Percentiles rank a stretch among this genome's conserved stretches.
Evolutionary conservation across 37 sponge, comb jelly and placozoan genomes (phyloP).

Genomic region (Corticium candelabrum): DNA sequence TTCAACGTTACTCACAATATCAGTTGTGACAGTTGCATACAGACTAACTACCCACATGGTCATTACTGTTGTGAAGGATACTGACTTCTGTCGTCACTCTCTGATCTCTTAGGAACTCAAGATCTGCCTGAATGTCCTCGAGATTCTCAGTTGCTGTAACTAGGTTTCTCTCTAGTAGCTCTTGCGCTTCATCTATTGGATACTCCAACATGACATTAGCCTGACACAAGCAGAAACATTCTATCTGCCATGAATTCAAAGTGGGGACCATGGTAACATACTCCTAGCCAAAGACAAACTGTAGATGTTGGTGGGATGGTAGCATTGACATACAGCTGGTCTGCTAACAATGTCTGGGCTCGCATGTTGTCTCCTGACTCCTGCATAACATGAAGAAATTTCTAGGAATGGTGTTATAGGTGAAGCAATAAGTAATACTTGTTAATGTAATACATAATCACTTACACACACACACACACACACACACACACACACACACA

Average conservation of each 20-base stretch:
- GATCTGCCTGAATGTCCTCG: not conserved
- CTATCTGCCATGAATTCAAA: too few species aligned
- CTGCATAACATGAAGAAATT: too few species aligned
- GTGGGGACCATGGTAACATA: not conserved
- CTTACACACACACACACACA: too few species aligned
- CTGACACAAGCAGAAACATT: not conserved
- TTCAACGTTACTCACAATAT: too few species aligned
- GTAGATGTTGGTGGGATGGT: not conserved
- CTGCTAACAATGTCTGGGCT: not conserved
- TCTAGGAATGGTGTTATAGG: too few species aligned
- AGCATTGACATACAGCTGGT: not conserved
- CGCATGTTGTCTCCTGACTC: too few species aligned
- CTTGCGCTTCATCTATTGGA: not conserved
- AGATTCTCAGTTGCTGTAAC: not conserved
- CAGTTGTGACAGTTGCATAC: too few species aligned
- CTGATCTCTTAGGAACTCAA: not conserved
- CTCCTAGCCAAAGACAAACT: not conserved
- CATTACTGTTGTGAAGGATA: not conserved
- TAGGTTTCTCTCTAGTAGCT: not conserved
- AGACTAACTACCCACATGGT: not conserved
- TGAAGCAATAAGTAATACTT: too few species aligned
- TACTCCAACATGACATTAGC: conserved; percentile 5
- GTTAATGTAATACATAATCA: too few species aligned
- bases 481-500: too few species aligned
- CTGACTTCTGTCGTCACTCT: not conserved